These are phyloP conservation scores for Polyommatus icarus DNA, from an alignment of 2,888 invertebrate genomes.

Conservation along the genomic window DNA sequence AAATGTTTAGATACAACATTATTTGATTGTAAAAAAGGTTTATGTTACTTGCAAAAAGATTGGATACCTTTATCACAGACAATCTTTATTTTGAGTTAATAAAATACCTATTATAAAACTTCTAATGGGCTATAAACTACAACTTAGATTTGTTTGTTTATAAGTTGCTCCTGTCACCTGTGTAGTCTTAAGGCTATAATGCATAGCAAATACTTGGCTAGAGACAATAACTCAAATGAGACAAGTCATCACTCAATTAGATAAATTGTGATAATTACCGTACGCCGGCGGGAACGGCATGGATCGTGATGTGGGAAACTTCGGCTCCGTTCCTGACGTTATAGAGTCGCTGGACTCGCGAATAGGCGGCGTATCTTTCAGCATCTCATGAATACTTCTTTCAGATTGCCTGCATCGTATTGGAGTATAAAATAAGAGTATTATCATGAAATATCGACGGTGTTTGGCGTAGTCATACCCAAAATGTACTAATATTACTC, in stretches of 20 bases:
- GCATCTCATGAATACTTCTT: slow-evolving; percentile 91
- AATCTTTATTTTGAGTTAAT: too few species aligned
- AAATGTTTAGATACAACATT: slow-evolving; percentile 29
- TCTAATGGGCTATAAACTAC: too few species aligned
- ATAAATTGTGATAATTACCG: slow-evolving; percentile 57
- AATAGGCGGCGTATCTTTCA: slow-evolving; percentile 89
- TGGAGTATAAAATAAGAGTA: background rate
- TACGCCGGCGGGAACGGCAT: slow-evolving; percentile 87
- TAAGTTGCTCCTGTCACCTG: too few species aligned
- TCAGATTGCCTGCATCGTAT: slow-evolving; percentile 73
- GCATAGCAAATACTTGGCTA: too few species aligned
- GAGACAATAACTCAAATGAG: background rate
- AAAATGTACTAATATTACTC: slow-evolving; percentile 37
- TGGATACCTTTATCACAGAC: too few species aligned
- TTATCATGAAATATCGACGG: background rate
- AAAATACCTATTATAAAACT: too few species aligned
- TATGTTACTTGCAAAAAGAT: too few species aligned
- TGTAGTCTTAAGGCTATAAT: too few species aligned
- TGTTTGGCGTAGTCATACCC: background rate
- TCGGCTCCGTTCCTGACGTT: slow-evolving; percentile 86
- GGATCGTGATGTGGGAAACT: slow-evolving; percentile 83
- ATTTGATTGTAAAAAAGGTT: too few species aligned
- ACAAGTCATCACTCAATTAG: background rate
- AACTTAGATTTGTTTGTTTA: too few species aligned
- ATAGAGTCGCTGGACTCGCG: slow-evolving; percentile 88